Conservation (phyloP, 2,888 invertebrate species). For the Coelogynopora nodosa region DNA sequence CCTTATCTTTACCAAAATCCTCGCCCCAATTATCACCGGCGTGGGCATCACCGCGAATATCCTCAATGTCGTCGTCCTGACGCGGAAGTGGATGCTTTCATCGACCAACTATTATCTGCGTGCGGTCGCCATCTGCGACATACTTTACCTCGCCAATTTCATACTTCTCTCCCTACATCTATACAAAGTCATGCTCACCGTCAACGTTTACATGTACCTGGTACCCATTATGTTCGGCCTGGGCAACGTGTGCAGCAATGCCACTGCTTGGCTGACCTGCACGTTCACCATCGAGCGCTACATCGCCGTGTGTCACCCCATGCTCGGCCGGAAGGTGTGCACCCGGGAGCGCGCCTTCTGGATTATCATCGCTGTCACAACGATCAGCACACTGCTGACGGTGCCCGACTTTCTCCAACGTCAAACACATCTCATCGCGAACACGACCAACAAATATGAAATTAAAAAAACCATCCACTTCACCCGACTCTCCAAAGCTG, state of each 20-base stretch:
- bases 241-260: constrained; percentile 69
- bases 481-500: not conserved
- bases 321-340: constrained; percentile 69
- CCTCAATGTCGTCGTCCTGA: constrained; percentile 57
- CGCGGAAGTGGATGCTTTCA: constrained; percentile 57
- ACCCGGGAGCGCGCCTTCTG: constrained; percentile 71
- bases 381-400: constrained; percentile 67
- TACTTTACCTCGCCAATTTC: constrained; percentile 68
- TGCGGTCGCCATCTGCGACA: constrained; percentile 71
- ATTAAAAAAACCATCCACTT: constrained; percentile 46
- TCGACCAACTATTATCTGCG: constrained; percentile 67
- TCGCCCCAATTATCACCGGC: constrained; percentile 49
- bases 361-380: constrained; percentile 67
- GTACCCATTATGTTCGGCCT: constrained; percentile 66
- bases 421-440: constrained; percentile 49
- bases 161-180: not conserved
- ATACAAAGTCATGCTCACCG: not conserved
- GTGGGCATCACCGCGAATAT: constrained; percentile 57
- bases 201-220: constrained; percentile 30
- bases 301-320: constrained; percentile 73
- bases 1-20: not conserved
- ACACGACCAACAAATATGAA: constrained; percentile 46
- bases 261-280: constrained; percentile 73
- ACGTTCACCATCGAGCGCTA: constrained; percentile 74
- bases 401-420: constrained; percentile 68